These are phyloP conservation scores for Nomada lathburiana DNA, from an alignment of 2,888 invertebrate species.

Conservation along the genomic window DNA sequence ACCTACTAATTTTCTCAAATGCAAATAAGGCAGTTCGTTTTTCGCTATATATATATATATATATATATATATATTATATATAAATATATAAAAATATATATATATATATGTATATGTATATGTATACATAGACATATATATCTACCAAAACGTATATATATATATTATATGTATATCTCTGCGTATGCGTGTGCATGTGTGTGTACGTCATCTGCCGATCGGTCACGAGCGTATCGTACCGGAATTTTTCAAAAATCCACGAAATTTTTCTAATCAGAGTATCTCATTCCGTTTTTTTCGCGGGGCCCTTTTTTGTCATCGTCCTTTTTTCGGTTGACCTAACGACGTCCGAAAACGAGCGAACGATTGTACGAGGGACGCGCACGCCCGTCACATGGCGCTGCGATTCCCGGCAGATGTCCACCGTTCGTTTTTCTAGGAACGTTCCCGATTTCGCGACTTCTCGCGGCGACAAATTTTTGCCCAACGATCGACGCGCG, in stretches of 20 bases:
- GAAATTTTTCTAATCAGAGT: not conserved
- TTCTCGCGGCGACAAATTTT: not conserved
- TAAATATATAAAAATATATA: conserved; percentile 54
- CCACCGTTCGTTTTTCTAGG: not conserved
- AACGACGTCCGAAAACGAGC: conserved; percentile 59
- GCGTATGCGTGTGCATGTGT: conserved; percentile 80
- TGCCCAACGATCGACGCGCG: too few relatives aligned
- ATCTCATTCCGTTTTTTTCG: conserved; percentile 21
- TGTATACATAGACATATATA: not conserved
- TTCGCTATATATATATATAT: conserved; percentile 59
- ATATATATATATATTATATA: conserved; percentile 53
- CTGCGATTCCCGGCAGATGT: not conserved
- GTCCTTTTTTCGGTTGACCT: conserved; percentile 36
- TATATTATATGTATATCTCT: conserved; percentile 71
- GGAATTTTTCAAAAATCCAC: not conserved
- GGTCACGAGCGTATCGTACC: conserved; percentile 57
- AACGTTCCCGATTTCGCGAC: not conserved
- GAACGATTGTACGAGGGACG: conserved; percentile 32
- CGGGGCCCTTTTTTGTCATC: not conserved
- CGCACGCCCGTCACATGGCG: conserved; percentile 24
- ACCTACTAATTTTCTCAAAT: conserved; percentile 81
- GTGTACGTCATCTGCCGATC: conserved; percentile 76
- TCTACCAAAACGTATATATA: conserved; percentile 42
- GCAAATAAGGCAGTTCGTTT: conserved; percentile 66
- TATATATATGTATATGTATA: conserved; percentile 36